Evolutionary conservation across 2,113 vertebrate genomes (phyloP), one percentile per base, ranked within the genome.

Genomic region (Opisthocomus hoazin): DNA sequence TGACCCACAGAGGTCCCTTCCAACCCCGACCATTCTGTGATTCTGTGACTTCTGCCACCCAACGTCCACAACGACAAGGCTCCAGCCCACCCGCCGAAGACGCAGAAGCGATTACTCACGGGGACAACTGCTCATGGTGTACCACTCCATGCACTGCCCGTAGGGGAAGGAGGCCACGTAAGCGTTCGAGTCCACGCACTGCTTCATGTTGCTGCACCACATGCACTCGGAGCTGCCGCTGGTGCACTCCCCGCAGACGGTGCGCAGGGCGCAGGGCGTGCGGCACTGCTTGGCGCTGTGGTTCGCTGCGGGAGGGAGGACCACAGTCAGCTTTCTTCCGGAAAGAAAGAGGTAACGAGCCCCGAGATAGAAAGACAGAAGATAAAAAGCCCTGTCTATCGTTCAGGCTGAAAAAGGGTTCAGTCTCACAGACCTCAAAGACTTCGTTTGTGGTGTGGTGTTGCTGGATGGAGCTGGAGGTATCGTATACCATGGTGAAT

Each of bases 171-270:
- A 99, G 82, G 99, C 99, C 96, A 99, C 99, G 9, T 99, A 99
- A 15, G 99, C 99, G 12, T 99, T 99, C 80, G 99, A 99, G 97
- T 99, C 99, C 16, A 99, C 99, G 2, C 99, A 99, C 97, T 99
- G 99, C 96, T 98, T 99, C 99, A 99, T 99, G 98, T 99, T 99
- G 98, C 99, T 99, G 98, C 99, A 99, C 99, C 99, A 99, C 99
- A 99, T 99, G 94, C 99, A 99, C 97, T 99, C 99, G 0, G 99
- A 99, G 98, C 99, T 99, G 98, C 99, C 98, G 56, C 98, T 99
- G 32, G 99, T 99, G 93, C 99, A 99, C 63, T 99, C 99, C 5
- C 98, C 98, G 81, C 99, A 99, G 1, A 98, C 94, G 5, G 94
- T 91, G 16, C 99, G 97, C 97, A 99, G 96, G 91, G 99, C 99